These are phyloP conservation scores for Drosophila recens DNA, from an alignment of 2,888 invertebrate genomes.

Conservation along the genomic window DNA sequence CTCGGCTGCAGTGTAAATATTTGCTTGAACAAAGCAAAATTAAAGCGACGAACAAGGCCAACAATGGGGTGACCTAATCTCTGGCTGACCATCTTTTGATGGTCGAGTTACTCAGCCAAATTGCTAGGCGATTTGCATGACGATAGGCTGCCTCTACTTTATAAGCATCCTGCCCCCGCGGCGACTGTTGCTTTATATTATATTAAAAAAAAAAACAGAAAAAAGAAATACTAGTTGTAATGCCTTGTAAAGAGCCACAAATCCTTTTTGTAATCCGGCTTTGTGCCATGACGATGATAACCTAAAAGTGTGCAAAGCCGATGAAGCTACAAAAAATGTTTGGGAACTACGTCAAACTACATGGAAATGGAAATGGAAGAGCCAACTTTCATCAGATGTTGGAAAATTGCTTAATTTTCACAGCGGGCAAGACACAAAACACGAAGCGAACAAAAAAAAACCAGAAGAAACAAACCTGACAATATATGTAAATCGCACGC, in stretches of 20 bases:
- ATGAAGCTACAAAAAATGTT: conserved; percentile 56
- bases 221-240: conserved; percentile 52
- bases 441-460: conserved; percentile 5
- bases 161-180: conserved; percentile 30
- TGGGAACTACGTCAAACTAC: conserved; percentile 61
- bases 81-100: conserved; percentile 64
- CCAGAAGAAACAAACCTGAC: conserved; percentile 16
- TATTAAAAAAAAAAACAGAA: conserved; percentile 31
- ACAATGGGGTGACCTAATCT: conserved; percentile 59
- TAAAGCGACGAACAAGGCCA: conserved; percentile 39
- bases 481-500: conserved; percentile 48
- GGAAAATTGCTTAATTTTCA: conserved; percentile 72
- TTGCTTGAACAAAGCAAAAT: conserved; percentile 64
- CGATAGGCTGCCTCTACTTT: conserved; percentile 24
- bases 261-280: conserved; percentile 76
- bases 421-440: conserved; percentile 24
- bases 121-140: conserved; percentile 65
- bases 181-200: conserved; percentile 59
- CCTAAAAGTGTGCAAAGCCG: conserved; percentile 76
- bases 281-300: conserved; percentile 65
- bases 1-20: conserved; percentile 59
- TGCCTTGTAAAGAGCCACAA: conserved; percentile 66
- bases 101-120: conserved; percentile 62
- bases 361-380: conserved; percentile 14
- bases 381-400: conserved; percentile 45